A percentile compares a stretch with the other conserved stretches of the same genome.
phyloP scores from a whole-genome alignment of 2,797 vertebrate genomes.

The Pteronotus mesoamericanus region DNA sequence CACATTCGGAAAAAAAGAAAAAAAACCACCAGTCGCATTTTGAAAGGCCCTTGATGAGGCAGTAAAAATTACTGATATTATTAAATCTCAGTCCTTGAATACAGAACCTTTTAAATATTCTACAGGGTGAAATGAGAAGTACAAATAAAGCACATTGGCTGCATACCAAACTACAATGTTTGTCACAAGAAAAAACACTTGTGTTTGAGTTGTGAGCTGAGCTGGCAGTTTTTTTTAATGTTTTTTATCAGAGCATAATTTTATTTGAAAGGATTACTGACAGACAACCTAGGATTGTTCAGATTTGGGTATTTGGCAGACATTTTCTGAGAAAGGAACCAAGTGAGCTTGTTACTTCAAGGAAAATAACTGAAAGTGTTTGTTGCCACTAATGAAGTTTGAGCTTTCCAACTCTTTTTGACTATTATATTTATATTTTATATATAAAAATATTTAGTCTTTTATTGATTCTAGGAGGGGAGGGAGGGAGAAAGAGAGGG shows the following conservation, averaged over 20 bases:
- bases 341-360: background rate
- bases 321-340: background rate
- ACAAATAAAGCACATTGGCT: background rate
- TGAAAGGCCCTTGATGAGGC: background rate
- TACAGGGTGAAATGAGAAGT: background rate
- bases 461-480: background rate
- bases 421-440: too few species aligned
- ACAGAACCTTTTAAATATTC: background rate
- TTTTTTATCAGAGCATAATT: background rate
- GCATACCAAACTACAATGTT: background rate
- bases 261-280: background rate
- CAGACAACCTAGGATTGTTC: background rate
- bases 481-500: background rate
- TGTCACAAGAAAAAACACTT: background rate
- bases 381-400: conserved; percentile 27
- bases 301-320: background rate
- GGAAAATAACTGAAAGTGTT: background rate
- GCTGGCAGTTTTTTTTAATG: background rate
- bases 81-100: background rate
- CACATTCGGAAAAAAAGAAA: background rate
- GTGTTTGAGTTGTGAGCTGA: background rate
- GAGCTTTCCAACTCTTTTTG: background rate
- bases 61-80: background rate
- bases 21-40: background rate
- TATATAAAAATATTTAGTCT: too few species aligned